These are phyloP conservation scores for Tychaedon coryphoeus DNA, from an alignment of 2,113 vertebrate species.

Conservation along the genomic window DNA sequence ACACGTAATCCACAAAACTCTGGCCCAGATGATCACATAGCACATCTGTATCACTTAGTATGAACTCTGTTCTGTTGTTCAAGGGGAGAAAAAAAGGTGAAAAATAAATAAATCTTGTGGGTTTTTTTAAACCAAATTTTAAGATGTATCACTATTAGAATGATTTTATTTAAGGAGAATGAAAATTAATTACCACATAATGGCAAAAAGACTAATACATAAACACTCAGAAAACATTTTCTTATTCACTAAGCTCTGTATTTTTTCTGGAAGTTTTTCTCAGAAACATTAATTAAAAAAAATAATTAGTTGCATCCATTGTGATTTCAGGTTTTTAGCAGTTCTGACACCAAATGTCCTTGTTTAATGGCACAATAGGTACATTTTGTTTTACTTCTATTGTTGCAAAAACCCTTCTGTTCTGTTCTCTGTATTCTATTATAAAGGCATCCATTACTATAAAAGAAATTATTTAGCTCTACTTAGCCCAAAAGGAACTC, in stretches of 20 bases:
- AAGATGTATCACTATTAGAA: background rate
- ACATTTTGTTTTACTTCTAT: background rate
- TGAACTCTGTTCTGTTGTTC: background rate
- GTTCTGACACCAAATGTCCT: background rate
- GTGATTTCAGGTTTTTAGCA: background rate
- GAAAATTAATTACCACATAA: background rate
- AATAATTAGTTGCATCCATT: background rate
- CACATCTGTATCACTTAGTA: background rate
- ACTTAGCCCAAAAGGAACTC: background rate
- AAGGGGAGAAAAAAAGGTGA: fast-evolving
- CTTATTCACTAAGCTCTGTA: background rate
- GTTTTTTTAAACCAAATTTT: background rate
- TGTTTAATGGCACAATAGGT: background rate
- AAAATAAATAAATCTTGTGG: background rate
- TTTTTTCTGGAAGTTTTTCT: background rate
- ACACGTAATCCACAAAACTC: background rate
- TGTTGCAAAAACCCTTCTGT: background rate
- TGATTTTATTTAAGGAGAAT: background rate
- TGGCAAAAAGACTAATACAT: background rate
- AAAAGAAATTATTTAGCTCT: background rate
- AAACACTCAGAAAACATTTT: background rate
- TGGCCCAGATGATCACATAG: background rate
- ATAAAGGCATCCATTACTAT: background rate
- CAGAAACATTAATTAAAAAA: slow-evolving; percentile 1
- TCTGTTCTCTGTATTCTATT: background rate